Evolutionary conservation across 2,888 invertebrate species (phyloP), one percentile per base, ranked within the genome.

Genomic region (Drosophila buzzatii): DNA sequence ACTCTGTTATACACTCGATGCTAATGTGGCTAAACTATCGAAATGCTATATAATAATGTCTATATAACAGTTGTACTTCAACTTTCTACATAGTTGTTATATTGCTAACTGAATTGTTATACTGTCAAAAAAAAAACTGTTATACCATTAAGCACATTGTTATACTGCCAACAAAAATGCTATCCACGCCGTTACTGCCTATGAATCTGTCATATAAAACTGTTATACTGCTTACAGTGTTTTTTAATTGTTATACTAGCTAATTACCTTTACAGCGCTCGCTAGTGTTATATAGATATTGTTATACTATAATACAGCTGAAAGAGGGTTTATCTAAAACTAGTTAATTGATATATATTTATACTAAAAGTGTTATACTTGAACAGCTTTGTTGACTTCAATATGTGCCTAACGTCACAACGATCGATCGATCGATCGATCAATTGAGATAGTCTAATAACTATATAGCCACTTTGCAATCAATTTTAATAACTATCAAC

Each of bases 401-500:
- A 31, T 27, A 20, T 20, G 9, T 20, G 20, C 14, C 2, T 3
- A 18, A 5, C 16, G 18, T 44, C 14, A 44, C 3, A 16, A 1
- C n/a, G 23, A 6, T 27, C 35, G 14, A 70, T 65, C 73, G 58
- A 65, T 65, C 78, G 58, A 76, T 49, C 47, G 31, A n/a, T 49
- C 31, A 23, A 18, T 57, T 6, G 14, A 51, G 55, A 45, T 75
- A 58, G 58, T 56, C 45, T 61, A 75, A 37, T 79, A 69, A 73
- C 74, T 37, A 37, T 52, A 37, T 35, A 12, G 76, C 74, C 74
- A 42, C 49, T 14, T 61, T 3, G 33, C 51, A 62, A 69, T 79
- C 69, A 59, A 49, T 62, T 42, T 23, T 68, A 73, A 69, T 73
- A 58, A 65, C 79, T 69, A 65, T 56, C 64, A 61, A 60, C 49